phyloP scores from a whole-genome alignment of 2,888 invertebrate species.

The Monoplex corrugatus region DNA sequence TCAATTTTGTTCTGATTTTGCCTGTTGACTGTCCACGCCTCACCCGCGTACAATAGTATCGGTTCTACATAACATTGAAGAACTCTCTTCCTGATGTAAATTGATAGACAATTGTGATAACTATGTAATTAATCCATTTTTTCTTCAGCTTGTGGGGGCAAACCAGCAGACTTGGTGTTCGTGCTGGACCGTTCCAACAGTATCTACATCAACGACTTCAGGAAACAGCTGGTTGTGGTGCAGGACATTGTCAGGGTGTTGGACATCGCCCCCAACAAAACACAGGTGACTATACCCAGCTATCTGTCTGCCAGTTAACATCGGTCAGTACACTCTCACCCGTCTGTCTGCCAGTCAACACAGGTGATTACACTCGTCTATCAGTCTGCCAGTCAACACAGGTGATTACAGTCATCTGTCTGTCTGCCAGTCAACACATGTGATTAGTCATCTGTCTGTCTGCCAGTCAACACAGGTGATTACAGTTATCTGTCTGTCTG shows the following conservation, averaged over 20 bases:
- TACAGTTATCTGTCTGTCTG: no score
- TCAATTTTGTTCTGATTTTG: neutral
- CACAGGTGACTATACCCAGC: neutral
- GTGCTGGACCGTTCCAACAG: conserved; percentile 46
- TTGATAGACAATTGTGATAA: neutral
- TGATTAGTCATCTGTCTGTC: no score
- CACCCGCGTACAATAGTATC: conserved; percentile 26
- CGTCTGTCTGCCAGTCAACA: no score
- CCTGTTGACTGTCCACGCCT: neutral
- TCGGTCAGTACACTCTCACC: no score
- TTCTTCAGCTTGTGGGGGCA: neutral
- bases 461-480: no score
- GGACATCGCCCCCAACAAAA: conserved; percentile 40
- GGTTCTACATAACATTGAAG: neutral
- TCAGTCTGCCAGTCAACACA: no score
- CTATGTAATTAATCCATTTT: no score
- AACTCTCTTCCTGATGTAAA: neutral
- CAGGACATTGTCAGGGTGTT: conserved; percentile 28
- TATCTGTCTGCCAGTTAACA: no score
- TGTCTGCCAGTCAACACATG: no score
- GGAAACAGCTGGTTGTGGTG: neutral
- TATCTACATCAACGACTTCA: conserved; percentile 35
- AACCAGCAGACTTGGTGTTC: conserved; percentile 30
- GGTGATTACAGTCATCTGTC: no score
- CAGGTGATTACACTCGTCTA: no score